Evolutionary conservation across 2,113 vertebrate genomes (phyloP).

Genomic region (Parus major): DNA sequence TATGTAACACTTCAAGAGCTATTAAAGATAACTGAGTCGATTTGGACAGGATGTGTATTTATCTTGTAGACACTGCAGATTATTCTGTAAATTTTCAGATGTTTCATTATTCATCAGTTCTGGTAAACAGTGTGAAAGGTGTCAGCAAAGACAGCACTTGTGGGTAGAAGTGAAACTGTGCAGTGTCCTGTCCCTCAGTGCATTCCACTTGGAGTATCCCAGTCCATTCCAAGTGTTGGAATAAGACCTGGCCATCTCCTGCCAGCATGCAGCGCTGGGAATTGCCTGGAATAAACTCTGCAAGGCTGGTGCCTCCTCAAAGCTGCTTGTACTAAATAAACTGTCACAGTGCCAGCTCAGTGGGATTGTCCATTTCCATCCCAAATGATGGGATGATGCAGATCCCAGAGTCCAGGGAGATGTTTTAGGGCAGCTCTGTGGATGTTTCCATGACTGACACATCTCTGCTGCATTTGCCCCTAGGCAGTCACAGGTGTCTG

Average conservation of each 20-base stretch:
- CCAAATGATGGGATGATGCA: fast-evolving
- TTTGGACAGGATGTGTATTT: neutral
- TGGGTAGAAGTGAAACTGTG: neutral
- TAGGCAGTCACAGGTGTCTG: neutral
- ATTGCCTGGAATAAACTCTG: neutral
- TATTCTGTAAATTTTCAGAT: neutral
- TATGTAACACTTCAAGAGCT: neutral
- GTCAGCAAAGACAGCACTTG: neutral
- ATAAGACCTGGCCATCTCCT: neutral
- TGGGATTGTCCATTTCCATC: neutral
- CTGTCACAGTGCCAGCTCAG: fast-evolving
- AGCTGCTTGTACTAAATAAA: neutral
- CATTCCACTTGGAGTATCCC: neutral
- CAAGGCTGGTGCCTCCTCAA: neutral
- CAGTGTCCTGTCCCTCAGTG: neutral
- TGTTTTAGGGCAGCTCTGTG: neutral
- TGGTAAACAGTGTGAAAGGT: neutral
- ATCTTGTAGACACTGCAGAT: neutral
- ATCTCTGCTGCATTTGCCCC: neutral
- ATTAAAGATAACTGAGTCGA: neutral
- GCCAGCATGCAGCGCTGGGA: neutral
- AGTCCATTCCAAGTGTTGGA: neutral
- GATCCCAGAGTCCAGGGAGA: neutral
- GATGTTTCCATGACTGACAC: neutral
- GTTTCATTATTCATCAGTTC: neutral